These are phyloP conservation scores for Hedya salicella DNA, from an alignment of 2,888 invertebrate genomes.

Conservation along the genomic window DNA sequence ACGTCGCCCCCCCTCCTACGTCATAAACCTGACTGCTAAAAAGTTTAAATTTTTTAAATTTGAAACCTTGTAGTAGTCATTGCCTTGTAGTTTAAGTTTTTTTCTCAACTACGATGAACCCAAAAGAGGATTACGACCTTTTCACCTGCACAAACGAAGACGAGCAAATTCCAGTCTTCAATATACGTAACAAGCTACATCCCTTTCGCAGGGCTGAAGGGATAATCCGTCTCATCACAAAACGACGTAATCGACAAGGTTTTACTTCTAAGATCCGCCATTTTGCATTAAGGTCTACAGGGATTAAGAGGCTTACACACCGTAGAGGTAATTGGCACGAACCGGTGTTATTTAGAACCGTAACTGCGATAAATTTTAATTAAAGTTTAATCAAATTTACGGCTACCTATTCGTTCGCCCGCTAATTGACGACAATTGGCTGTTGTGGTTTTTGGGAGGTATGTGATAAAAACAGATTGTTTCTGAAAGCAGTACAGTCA, in stretches of 20 bases:
- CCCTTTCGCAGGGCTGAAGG: background rate
- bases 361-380: constrained; percentile 13
- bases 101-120: no score
- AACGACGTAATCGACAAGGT: background rate
- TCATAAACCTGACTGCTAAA: no score
- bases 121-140: no score
- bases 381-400: constrained; percentile 19
- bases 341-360: constrained; percentile 13
- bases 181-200: background rate
- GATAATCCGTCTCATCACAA: background rate
- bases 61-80: no score
- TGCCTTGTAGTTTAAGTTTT: no score
- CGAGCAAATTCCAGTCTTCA: background rate
- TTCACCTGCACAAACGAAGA: background rate
- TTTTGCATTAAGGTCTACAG: background rate
- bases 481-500: background rate
- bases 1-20: no score
- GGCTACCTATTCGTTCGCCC: background rate
- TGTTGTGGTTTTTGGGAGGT: background rate
- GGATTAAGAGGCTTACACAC: constrained; percentile 21
- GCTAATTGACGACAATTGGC: constrained; percentile 2
- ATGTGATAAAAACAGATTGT: no score
- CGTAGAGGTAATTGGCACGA: constrained; percentile 9
- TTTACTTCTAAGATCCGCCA: background rate
- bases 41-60: no score